phyloP scores from a whole-genome alignment of 2,113 vertebrate species.

The Nycticryphes semicollaris region DNA sequence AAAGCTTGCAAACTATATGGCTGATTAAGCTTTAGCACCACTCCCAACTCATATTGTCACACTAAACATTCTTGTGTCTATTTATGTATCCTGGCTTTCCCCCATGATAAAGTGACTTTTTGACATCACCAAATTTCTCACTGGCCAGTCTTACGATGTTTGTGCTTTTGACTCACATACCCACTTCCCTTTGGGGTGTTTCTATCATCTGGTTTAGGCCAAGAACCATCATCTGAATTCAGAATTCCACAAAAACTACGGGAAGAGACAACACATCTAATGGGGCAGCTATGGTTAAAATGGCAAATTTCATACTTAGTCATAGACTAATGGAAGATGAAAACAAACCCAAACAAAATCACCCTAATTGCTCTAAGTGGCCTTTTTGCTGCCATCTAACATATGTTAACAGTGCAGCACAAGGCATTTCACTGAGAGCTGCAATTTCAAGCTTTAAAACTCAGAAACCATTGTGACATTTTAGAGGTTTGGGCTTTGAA shows the following conservation, averaged over 20 bases:
- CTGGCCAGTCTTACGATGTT: neutral
- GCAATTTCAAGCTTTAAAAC: conserved; percentile 69
- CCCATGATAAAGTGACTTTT: neutral
- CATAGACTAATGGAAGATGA: conserved; percentile 69
- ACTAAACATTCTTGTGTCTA: neutral
- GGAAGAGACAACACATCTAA: conserved; percentile 65
- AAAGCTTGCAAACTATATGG: conserved; percentile 17
- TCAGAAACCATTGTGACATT: conserved; percentile 32
- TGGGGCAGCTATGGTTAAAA: conserved; percentile 62
- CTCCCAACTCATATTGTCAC: neutral
- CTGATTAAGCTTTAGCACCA: conserved; percentile 10
- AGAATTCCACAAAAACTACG: conserved; percentile 47
- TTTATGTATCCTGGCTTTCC: neutral
- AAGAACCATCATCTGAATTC: conserved; percentile 41
- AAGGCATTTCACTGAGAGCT: conserved; percentile 30
- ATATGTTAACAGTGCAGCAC: conserved; percentile 47
- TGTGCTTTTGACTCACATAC: neutral
- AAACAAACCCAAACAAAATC: conserved; percentile 75
- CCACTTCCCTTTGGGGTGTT: neutral
- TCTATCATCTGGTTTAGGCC: neutral
- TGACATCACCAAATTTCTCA: neutral
- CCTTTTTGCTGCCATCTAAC: conserved; percentile 62
- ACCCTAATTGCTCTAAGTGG: conserved; percentile 61
- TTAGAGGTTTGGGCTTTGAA: conserved; percentile 36
- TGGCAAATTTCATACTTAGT: conserved; percentile 70